phyloP scores from a whole-genome alignment of 64 coral and sea anemone species.

The Pocillopora verrucosa region DNA sequence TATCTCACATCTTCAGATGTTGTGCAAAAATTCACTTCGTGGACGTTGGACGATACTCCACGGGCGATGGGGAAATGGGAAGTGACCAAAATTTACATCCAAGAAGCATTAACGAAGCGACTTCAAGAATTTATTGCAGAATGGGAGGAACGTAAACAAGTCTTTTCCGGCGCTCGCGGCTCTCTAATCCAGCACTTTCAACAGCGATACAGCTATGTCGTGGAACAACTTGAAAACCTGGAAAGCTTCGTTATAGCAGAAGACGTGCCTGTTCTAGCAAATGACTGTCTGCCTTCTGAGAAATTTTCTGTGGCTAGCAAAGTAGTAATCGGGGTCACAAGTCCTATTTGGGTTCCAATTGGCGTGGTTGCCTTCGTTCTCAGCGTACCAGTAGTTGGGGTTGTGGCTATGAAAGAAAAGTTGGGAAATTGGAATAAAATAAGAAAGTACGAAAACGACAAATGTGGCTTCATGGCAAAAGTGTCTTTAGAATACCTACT shows the following conservation, averaged over 20 bases:
- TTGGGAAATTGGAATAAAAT: not conserved
- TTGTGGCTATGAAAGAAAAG: slow-evolving; percentile 19
- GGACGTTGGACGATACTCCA: slow-evolving; percentile 27
- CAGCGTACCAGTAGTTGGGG: slow-evolving; percentile 2
- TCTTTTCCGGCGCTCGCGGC: slow-evolving; percentile 1
- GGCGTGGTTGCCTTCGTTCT: slow-evolving; percentile 3
- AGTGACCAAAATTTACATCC: not conserved
- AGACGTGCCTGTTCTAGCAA: not conserved
- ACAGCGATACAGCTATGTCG: slow-evolving; percentile 4
- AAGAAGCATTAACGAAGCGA: not conserved
- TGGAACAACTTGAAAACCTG: slow-evolving; percentile 9
- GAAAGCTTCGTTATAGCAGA: not conserved
- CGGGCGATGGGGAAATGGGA: not conserved
- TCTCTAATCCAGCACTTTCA: not conserved
- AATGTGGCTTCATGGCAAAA: slow-evolving; percentile 9
- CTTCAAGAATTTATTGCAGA: slow-evolving; percentile 1
- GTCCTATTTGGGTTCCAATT: slow-evolving; percentile 24
- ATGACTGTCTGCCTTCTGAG: too few relatives aligned
- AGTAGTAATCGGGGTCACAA: not conserved
- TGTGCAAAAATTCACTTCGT: not conserved
- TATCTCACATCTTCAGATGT: not conserved
- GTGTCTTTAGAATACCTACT: not conserved
- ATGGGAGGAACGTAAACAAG: slow-evolving; percentile 21
- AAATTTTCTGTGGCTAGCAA: not conserved
- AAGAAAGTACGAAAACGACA: not conserved